Percentiles rank a stretch among this genome's conserved stretches.
phyloP scores from a whole-genome alignment of 2,113 vertebrate species.

The Callorhinus ursinus region DNA sequence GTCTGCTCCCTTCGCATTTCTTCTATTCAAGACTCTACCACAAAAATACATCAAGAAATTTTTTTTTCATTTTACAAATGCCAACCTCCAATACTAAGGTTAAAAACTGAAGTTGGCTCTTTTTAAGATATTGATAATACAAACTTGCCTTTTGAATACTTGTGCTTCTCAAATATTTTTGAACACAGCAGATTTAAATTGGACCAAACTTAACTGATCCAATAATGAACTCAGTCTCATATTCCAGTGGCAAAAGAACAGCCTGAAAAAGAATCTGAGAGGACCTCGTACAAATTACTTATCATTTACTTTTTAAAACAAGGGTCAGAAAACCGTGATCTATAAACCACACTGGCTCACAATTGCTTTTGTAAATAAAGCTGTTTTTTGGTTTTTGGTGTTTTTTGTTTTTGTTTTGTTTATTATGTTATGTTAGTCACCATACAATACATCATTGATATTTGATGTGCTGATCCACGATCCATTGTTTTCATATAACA shows the following conservation, averaged over 20 bases:
- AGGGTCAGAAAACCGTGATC: neutral
- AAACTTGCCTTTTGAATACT: neutral
- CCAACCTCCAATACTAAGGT: neutral
- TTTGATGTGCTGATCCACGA: too few relatives aligned
- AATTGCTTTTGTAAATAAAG: neutral
- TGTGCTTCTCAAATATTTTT: neutral
- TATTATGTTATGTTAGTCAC: too few relatives aligned
- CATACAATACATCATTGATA: too few relatives aligned
- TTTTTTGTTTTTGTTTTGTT: neutral
- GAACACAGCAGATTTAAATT: neutral
- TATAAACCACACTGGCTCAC: neutral
- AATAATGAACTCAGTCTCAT: neutral
- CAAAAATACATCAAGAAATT: neutral
- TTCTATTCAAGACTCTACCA: neutral
- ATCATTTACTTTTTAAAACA: neutral
- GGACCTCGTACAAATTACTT: neutral
- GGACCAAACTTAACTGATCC: neutral
- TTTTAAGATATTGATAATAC: neutral
- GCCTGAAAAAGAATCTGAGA: neutral
- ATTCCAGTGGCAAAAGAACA: neutral
- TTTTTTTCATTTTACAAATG: neutral
- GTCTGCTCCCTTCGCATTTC: neutral
- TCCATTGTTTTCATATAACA: too few relatives aligned
- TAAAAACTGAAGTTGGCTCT: conserved; percentile 10
- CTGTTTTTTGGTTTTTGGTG: neutral